A percentile compares a stretch with the other conserved stretches of the same genome.
Evolutionary conservation across 2,113 vertebrate genomes (phyloP).

Genomic region (Mohoua ochrocephala): DNA sequence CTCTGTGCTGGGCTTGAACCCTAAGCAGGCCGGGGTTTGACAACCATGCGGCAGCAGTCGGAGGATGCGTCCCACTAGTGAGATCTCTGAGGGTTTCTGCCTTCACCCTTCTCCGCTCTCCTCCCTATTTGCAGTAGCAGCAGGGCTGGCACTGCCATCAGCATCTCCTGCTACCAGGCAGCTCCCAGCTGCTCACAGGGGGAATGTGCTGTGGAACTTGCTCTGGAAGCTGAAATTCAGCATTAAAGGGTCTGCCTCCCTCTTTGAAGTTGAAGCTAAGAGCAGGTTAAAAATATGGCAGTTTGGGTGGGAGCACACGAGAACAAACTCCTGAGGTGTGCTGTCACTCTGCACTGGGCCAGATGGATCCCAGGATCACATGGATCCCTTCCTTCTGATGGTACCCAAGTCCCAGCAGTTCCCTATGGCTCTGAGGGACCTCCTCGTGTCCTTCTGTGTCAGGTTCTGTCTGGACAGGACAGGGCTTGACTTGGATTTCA

Average conservation of each 20-base stretch:
- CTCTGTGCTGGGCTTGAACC: not conserved
- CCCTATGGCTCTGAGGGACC: not conserved
- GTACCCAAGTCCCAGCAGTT: not conserved
- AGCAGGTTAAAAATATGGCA: fast-evolving
- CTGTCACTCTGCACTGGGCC: fast-evolving
- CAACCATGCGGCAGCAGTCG: conserved; percentile 35
- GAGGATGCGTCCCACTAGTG: conserved; percentile 73
- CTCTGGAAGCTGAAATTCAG: not conserved
- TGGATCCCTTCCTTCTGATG: not conserved
- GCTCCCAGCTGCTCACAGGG: not conserved
- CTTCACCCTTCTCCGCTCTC: not conserved
- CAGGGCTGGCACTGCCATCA: not conserved
- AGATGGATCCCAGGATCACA: too few species aligned
- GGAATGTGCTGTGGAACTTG: not conserved
- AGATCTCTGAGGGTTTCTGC: conserved; percentile 73
- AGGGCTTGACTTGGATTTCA: not conserved
- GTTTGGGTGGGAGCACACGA: not conserved
- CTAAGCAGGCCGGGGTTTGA: conserved; percentile 7
- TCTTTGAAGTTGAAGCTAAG: not conserved
- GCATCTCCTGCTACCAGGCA: not conserved
- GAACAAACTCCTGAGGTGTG: not conserved
- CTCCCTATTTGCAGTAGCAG: not conserved
- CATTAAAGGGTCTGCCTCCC: not conserved
- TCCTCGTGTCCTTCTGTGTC: not conserved
- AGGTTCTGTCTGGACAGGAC: not conserved